Conservation (phyloP, 92 coral and sea anemone genomes). For the Zoanthus sansibaricus region DNA sequence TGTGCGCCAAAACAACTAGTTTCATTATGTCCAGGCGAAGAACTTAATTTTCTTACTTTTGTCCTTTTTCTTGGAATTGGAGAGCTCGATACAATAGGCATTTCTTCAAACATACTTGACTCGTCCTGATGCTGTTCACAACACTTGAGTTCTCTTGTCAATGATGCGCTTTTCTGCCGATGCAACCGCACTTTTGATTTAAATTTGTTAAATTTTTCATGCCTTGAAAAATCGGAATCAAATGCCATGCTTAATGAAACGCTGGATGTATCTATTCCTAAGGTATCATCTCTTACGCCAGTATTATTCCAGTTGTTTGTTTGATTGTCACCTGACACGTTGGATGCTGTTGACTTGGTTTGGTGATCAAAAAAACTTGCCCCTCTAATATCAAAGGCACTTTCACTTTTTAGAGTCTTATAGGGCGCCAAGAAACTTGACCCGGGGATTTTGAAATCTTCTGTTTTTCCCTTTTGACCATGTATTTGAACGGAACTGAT, state of each 20-base stretch:
- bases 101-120: conserved; percentile 1
- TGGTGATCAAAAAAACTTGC: conserved; percentile 71
- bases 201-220: not conserved
- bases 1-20: not conserved
- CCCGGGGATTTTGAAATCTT: not conserved
- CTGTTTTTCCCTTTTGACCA: not conserved
- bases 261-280: conserved; percentile 72
- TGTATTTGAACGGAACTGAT: not conserved
- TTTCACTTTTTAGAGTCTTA: not conserved
- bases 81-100: conserved; percentile 24
- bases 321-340: not conserved
- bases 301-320: not conserved
- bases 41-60: not conserved
- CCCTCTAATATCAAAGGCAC: conserved; percentile 47
- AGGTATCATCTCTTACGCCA: conserved; percentile 17
- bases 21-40: not conserved
- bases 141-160: not conserved
- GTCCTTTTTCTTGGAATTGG: conserved; percentile 10
- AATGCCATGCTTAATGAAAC: conserved; percentile 80
- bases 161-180: not conserved
- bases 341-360: not conserved
- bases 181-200: not conserved
- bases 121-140: not conserved
- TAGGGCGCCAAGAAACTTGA: conserved; percentile 15
- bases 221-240: conserved; percentile 64